Percentiles rank a stretch among this genome's conserved stretches.
Conservation (phyloP, 2,888 invertebrate species). For the Candidula unifasciata region DNA sequence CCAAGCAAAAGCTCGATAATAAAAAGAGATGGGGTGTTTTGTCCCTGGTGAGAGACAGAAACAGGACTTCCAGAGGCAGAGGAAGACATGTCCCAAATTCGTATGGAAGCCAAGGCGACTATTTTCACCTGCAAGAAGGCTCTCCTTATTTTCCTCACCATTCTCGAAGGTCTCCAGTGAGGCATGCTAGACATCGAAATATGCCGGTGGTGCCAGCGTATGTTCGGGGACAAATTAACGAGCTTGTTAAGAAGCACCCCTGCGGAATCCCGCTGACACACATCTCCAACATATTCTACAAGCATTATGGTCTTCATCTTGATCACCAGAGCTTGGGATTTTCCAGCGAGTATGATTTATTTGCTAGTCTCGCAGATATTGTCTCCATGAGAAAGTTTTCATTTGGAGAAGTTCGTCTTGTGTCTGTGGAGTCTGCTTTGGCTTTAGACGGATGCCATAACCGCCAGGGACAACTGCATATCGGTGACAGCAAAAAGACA, state of each 20-base stretch:
- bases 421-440: conserved; percentile 27
- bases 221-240: conserved; percentile 20
- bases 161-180: neutral
- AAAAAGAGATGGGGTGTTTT: conserved; percentile 59
- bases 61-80: neutral
- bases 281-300: conserved; percentile 40
- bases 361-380: conserved; percentile 8
- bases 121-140: no score
- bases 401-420: conserved; percentile 60
- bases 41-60: neutral
- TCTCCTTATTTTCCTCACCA: no score
- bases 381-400: conserved; percentile 50
- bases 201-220: conserved; percentile 25
- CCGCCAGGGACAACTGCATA: neutral
- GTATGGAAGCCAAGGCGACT: no score
- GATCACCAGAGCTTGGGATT: conserved; percentile 61
- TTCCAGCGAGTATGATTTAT: conserved; percentile 48
- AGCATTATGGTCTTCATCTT: conserved; percentile 35
- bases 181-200: conserved; percentile 27
- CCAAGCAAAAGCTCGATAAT: conserved; percentile 65
- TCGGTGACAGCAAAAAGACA: neutral
- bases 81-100: neutral
- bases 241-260: conserved; percentile 3
- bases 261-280: conserved; percentile 43
- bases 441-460: neutral